Base-by-base conservation (phyloP, 2,888 invertebrate species). In the Nesidiocoris tenuis region DNA sequence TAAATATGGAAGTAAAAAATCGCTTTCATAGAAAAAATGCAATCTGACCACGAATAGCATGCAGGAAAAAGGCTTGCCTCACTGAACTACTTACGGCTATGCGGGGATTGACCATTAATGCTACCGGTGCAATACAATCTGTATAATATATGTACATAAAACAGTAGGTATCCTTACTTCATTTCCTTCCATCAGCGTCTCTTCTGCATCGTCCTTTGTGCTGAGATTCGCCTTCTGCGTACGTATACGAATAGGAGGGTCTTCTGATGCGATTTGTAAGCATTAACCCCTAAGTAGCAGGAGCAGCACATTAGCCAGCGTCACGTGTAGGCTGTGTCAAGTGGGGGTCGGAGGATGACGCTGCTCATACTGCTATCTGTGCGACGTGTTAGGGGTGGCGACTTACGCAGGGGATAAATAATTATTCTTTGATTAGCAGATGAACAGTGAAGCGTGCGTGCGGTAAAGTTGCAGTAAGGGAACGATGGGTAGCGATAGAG, bases 391-490 rank as follows among this genome's bases (percentile, higher is more conserved):
- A 39, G 39, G 39, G 39, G 39, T 12, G 39, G 39, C 39, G 39
- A 39, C 39, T 39, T 39, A 39, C 39, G 12, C 39, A 17, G 59
- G 24, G 70, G 61, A 57, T 7, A 2, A 21, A 3, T 19, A 70
- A 61, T 70, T 70, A 59, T 70, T 70, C 72, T 72, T 72, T 72
- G 72, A 72, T 72, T 72, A 72, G 39, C 22, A 25, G 54, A 61
- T 59, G 61, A 71, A 61, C 54, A 54, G 39, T 18, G 21, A 16
- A 21, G 16, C 18, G 55, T 55, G 22, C 39, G n/a, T 18, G 17
- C 5, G 66, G 66, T n/a, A n/a, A 9, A 59, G 59, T 16, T 59
- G 59, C 17, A 3, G 59, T 9, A 19, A 54, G 18, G 25, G 0
- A 16, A 5, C 24, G 61, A 22, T 7, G 59, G 66, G 19, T n/a